Evolutionary conservation across 2,113 vertebrate species (phyloP), one percentile per base, ranked within the genome.

Genomic region (Pluvialis apricaria): DNA sequence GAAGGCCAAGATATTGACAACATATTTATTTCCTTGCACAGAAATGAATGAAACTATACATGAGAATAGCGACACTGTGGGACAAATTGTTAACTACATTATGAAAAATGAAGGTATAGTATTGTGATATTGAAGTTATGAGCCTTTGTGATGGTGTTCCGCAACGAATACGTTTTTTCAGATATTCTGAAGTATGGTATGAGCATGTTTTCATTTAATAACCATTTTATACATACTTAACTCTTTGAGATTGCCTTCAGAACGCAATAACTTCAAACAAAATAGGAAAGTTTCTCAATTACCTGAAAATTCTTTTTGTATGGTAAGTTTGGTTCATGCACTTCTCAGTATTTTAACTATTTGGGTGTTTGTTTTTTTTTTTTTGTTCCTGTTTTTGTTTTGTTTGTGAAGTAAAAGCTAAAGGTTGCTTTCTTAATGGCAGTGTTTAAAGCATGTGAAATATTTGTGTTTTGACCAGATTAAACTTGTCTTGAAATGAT

Each of bases 81-180:
- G 99, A 62, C 98, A 99, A 83, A 99, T 99, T 34, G 98, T 99
- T 88, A 98, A 98, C 73, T 99, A 96, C 98, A 99, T 99, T 97
- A 99, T 99, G 99, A 99, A 98, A 93, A 99, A 99, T 73, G 98
- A 99, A 99, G 99, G 99, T 99, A 98, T 25, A 38, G 86, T 95
- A 83, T 73, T 54, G 32, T 31, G 51, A 5, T 70, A 38, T 20
- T 44, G n/a, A 68, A 68, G 40, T 65, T 77, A 15, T 11, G 16
- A 76, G 52, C 65, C 45, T 40, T 60, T 83, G 13, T 47, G 31
- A 29, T 47, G 10, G 10, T 64, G 7, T 68, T 86, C 28, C 54
- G 0, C 40, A 64, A 42, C 5, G 54, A 88, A 51, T 51, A n/a
- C 0, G 1, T 10, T 21, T 76, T 78, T 73, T 40, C 4, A 24